phyloP scores from a whole-genome alignment of 1,140 invertebrate genomes.

The Leptinotarsa lineolata region DNA sequence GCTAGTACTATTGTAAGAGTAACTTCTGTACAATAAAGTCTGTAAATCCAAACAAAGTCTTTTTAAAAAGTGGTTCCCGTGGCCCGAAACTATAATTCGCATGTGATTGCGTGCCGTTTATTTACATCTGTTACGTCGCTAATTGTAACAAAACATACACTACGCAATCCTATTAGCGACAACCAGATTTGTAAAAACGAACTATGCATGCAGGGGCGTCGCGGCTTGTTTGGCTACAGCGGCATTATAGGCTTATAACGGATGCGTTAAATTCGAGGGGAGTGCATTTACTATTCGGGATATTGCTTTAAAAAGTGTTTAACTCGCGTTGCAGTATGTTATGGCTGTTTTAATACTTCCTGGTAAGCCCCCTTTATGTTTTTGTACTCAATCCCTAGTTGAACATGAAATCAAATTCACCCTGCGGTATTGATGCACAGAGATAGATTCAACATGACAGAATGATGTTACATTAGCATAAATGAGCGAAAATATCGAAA shows the following conservation, averaged over 20 bases:
- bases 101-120: conserved; percentile 16
- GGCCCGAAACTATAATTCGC: too few species aligned
- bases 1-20: too few species aligned
- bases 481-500: too few species aligned
- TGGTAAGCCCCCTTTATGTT: background rate
- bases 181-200: conserved; percentile 6
- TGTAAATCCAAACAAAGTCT: too few species aligned
- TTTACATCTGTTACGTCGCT: conserved; percentile 27
- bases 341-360: background rate
- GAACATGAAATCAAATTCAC: background rate
- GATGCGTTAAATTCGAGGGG: conserved; percentile 19
- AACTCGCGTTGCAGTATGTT: conserved; percentile 5
- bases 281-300: background rate
- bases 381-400: background rate
- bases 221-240: background rate
- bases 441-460: too few species aligned
- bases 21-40: too few species aligned
- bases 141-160: conserved; percentile 30
- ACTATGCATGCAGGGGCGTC: conserved; percentile 1
- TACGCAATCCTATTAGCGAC: conserved; percentile 25
- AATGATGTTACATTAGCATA: too few species aligned
- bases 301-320: conserved; percentile 19
- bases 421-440: too few species aligned
- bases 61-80: too few species aligned
- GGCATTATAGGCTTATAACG: conserved; percentile 12